Evolutionary conservation across 2,888 invertebrate genomes (phyloP), one percentile per base, ranked within the genome.

Genomic region (Patella pellucida): DNA sequence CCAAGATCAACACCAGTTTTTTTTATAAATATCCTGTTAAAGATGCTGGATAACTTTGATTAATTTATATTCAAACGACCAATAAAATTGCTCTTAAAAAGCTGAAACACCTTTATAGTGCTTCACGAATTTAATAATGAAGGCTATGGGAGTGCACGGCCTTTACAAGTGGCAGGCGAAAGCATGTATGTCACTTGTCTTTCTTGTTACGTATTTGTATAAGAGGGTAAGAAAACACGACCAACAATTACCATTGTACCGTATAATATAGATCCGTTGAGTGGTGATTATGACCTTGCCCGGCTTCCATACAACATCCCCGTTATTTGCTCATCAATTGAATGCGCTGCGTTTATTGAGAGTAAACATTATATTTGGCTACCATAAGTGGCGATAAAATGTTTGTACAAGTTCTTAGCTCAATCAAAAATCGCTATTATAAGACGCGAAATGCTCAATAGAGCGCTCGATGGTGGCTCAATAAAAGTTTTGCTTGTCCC

Each of bases 361-460:
- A 62, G 62, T 62, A 62, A 62, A 62, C 62, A 62, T 62, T 62
- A 62, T 62, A 62, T 62, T 62, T 62, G 23, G 62, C 62, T 62
- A 19, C 23, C 62, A 23, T 62, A 62, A 62, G 62, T 62, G 62
- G 62, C 23, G 11, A 62, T 62, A 62, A 23, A 62, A 62, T 62
- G 62, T 62, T 62, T 62, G 23, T 23, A 62, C 62, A 62, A 62
- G 62, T 23, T 62, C 62, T 62, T 62, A 62, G 62, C 62, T 62
- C 19, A 62, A 62, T 62, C 62, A 62, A 62, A 62, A 23, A 62
- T 62, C 62, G 62, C 62, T 62, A 23, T 62, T 62, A 19, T 23
- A 41, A 62, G 62, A 23, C 62, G 23, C 19, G 19, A 19, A 62
- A 62, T 62, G 62, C 62, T 62, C 62, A 62, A 62, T 62, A 23